Evolutionary conservation across 2,888 invertebrate species (phyloP), one percentile per base, ranked within the genome.

Genomic region (Crioceris asparagi): DNA sequence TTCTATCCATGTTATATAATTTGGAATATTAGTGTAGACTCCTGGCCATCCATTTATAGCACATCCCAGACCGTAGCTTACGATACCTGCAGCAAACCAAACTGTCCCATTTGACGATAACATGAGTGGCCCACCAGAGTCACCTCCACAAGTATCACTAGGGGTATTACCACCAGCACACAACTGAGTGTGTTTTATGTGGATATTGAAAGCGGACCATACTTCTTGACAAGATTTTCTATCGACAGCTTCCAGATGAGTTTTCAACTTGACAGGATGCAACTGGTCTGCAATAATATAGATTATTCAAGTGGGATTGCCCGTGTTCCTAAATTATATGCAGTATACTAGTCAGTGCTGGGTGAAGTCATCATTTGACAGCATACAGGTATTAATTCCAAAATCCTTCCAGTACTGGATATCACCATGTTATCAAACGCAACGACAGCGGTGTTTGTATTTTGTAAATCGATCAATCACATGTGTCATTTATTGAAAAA

Each of bases 81-180:
- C 81, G 2, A 83, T 65, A 1, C 77, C 83, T 11, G 76, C 69
- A 0, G 71, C 62, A 40, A 72, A 73, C 47, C 52, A 55, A 7
- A 45, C 41, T 5, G 46, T 50, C 26, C 46, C 51, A 32, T 48
- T 43, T 57, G 67, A 29, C 19, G 43, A 35, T 14, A 46, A 39
- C 83, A 85, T 84, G 3, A 86, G 61, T 0, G 86, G 84, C 3
- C 84, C 84, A 1, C 86, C 86, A 1, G 83, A 83, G 51, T 85
- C 85, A 0, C 85, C 85, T n/a, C 67, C 68, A 54, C 86, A 86
- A 0, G 83, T 77, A 52, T 85, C 85, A 52, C 77, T 70, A 2
- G 72, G 71, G 37, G 65, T 69, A 23, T 68, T 66, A 0, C 84
- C 84, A 1, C 86, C 86, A 3, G 84, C 85, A 52, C 85, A 85